Conservation (phyloP, 2,888 invertebrate genomes). For the Sicus ferrugineus region DNA sequence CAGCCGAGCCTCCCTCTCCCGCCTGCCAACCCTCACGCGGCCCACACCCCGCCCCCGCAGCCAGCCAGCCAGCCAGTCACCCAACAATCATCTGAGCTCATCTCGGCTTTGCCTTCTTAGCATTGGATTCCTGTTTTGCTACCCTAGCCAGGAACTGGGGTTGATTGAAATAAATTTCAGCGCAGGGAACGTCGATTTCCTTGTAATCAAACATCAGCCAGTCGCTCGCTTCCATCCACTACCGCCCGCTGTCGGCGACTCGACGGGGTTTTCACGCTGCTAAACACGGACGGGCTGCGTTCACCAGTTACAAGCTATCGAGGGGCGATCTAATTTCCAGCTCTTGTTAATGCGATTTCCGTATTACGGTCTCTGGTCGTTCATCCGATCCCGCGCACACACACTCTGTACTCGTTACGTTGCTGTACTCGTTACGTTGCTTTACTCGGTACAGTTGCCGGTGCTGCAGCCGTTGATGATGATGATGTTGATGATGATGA, state of each 20-base stretch:
- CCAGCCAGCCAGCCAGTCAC: no score
- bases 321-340: conserved; percentile 41
- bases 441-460: neutral
- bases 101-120: no score
- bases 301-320: neutral
- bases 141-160: no score
- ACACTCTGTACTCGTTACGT: neutral
- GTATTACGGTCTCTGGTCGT: no score
- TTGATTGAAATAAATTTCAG: neutral
- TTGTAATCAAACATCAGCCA: neutral
- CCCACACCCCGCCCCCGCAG: no score
- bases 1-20: no score
- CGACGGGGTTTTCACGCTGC: neutral
- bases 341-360: conserved; percentile 43
- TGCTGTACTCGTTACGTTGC: neutral
- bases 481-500: neutral
- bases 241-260: neutral
- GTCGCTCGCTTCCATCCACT: neutral
- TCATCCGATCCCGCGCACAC: conserved; percentile 1
- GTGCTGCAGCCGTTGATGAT: neutral
- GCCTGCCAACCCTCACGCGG: no score
- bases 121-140: no score
- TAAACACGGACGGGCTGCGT: neutral
- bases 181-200: neutral
- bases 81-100: no score